phyloP scores from a whole-genome alignment of 2,113 vertebrate species.

The Thalassarche chlororhynchos region DNA sequence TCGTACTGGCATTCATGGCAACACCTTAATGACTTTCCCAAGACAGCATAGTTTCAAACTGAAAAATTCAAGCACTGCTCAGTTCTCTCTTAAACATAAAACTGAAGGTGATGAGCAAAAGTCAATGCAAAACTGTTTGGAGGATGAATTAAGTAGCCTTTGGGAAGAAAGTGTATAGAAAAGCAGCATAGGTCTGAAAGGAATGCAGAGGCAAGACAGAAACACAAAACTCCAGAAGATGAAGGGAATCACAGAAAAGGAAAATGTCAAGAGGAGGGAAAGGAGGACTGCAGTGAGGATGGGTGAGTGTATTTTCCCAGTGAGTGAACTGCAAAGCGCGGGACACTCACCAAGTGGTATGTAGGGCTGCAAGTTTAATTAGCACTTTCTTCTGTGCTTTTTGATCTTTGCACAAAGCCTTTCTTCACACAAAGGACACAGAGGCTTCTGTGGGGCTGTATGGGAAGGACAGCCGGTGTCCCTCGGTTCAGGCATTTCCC shows the following conservation, averaged over 20 bases:
- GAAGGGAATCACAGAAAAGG: background rate
- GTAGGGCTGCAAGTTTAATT: constrained; percentile 10
- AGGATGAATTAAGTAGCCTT: background rate
- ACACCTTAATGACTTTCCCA: background rate
- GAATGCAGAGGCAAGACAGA: background rate
- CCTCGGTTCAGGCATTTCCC: constrained; percentile 14
- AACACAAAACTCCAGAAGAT: background rate
- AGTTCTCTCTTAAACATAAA: background rate
- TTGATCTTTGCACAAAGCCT: constrained; percentile 43
- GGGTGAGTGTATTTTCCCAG: background rate
- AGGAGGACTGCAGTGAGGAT: background rate
- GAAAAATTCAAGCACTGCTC: background rate
- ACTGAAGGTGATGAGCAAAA: background rate
- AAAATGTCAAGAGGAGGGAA: background rate
- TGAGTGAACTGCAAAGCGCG: background rate
- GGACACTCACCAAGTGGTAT: background rate
- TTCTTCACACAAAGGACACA: constrained; percentile 28
- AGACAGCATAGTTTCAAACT: background rate
- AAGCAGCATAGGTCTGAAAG: background rate
- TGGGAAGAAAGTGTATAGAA: background rate
- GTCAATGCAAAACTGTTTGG: background rate
- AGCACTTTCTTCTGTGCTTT: background rate
- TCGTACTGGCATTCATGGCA: background rate
- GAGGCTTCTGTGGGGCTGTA: background rate
- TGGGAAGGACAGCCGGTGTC: background rate